These are phyloP conservation scores for Drosophila vallismaia DNA, from an alignment of 2,888 invertebrate species.

Conservation along the genomic window DNA sequence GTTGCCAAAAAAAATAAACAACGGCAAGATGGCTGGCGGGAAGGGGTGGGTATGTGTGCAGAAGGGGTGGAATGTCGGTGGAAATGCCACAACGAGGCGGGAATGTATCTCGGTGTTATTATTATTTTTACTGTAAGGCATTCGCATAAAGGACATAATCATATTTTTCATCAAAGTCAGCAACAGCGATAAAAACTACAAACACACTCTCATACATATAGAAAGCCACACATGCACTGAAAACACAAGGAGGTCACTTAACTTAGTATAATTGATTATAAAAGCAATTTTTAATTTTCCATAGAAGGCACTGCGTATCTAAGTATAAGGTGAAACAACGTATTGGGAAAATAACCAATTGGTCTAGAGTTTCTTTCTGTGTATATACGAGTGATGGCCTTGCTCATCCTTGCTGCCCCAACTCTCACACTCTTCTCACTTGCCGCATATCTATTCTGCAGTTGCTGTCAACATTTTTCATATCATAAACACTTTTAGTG, in stretches of 20 bases:
- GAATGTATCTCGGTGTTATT: constrained; percentile 63
- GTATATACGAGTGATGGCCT: constrained; percentile 10
- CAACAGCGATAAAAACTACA: constrained; percentile 52
- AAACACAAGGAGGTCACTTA: neutral
- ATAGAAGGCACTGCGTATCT: no score
- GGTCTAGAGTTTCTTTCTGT: neutral
- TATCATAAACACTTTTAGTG: constrained; percentile 78
- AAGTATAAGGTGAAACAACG: neutral
- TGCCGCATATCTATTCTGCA: constrained; percentile 69
- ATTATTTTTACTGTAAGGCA: constrained; percentile 79
- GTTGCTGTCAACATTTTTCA: constrained; percentile 79
- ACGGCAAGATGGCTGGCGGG: constrained; percentile 6
- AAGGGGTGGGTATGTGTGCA: constrained; percentile 6
- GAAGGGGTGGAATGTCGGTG: constrained; percentile 34
- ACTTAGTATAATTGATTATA: neutral
- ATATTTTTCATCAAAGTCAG: constrained; percentile 76
- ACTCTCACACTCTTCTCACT: constrained; percentile 7
- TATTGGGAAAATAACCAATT: neutral
- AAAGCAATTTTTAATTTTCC: no score
- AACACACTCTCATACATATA: constrained; percentile 32
- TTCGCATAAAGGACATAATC: constrained; percentile 79
- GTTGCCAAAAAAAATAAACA: constrained; percentile 63
- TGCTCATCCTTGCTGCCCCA: constrained; percentile 23
- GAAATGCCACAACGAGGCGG: constrained; percentile 56
- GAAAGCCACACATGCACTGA: constrained; percentile 15